Evolutionary conservation across 1,140 invertebrate species (phyloP).

Genomic region (Hyphantria cunea): DNA sequence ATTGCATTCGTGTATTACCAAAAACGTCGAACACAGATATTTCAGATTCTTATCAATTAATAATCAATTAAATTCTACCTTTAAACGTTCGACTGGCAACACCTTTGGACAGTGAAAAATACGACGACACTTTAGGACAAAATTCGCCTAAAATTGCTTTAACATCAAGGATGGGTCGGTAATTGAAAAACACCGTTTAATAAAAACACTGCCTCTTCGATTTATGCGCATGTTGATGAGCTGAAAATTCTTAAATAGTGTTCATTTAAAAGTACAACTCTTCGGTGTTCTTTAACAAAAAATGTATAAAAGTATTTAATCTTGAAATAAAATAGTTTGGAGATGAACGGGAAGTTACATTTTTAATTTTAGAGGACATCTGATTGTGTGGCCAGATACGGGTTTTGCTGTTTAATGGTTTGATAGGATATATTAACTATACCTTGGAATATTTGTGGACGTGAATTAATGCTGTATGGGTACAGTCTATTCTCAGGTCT

Average conservation of each 20-base stretch:
- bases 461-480: too few species aligned
- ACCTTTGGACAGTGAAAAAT: constrained; percentile 26
- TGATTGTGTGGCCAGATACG: background rate
- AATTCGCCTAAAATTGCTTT: constrained; percentile 25
- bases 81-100: constrained; percentile 18
- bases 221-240: constrained; percentile 38
- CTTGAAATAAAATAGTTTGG: constrained; percentile 26
- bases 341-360: constrained; percentile 15
- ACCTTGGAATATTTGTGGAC: too few species aligned
- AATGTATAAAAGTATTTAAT: constrained; percentile 9
- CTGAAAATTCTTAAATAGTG: constrained; percentile 34
- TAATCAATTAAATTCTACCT: constrained; percentile 27
- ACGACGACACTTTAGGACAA: constrained; percentile 18
- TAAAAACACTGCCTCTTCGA: background rate
- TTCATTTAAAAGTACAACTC: constrained; percentile 42
- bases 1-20: constrained; percentile 2
- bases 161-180: constrained; percentile 20
- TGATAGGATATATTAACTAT: too few species aligned
- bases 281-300: constrained; percentile 12
- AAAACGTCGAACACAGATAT: background rate
- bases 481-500: too few species aligned
- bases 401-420: too few species aligned
- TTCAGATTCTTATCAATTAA: constrained; percentile 26
- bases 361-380: constrained; percentile 4
- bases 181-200: constrained; percentile 10